Evolutionary conservation across 1,140 invertebrate species (phyloP).

Genomic region (Calliopsis andreniformis): DNA sequence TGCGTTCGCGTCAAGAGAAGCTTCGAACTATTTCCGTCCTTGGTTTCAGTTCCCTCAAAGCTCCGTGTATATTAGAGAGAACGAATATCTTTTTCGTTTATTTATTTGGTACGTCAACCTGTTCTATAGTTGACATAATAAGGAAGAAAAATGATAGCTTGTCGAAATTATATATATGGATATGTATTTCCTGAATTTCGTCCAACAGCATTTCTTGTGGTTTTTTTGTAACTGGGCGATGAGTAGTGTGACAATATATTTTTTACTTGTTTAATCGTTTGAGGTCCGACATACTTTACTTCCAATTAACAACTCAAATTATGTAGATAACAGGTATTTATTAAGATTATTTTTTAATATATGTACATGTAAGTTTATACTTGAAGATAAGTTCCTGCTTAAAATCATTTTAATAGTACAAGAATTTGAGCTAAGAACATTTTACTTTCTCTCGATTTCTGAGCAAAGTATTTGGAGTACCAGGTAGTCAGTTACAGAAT

Average conservation of each 20-base stretch:
- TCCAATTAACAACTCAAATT: neutral
- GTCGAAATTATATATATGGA: too few relatives aligned
- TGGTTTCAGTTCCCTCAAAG: neutral
- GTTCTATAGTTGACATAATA: neutral
- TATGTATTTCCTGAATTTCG: neutral
- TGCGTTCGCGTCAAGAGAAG: conserved; percentile 3
- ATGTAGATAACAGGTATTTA: too few relatives aligned
- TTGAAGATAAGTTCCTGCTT: too few relatives aligned
- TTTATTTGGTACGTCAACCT: too few relatives aligned
- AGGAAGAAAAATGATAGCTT: neutral
- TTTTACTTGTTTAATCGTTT: neutral
- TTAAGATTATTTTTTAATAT: too few relatives aligned
- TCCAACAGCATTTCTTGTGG: conserved; percentile 18
- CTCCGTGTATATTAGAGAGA: neutral
- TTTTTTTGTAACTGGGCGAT: neutral
- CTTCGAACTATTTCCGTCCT: conserved; percentile 24
- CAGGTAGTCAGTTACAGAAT: too few relatives aligned
- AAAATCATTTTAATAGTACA: too few relatives aligned
- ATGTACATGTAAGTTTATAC: too few relatives aligned
- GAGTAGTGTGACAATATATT: neutral
- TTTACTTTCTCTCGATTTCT: too few relatives aligned
- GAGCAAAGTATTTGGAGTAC: too few relatives aligned
- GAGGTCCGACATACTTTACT: neutral
- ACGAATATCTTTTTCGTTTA: too few relatives aligned
- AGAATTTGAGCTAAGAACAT: too few relatives aligned